A percentile compares a stretch with the other conserved stretches of the same genome.
phyloP scores from a whole-genome alignment of 2,113 vertebrate species.

The Barnardius zonarius region DNA sequence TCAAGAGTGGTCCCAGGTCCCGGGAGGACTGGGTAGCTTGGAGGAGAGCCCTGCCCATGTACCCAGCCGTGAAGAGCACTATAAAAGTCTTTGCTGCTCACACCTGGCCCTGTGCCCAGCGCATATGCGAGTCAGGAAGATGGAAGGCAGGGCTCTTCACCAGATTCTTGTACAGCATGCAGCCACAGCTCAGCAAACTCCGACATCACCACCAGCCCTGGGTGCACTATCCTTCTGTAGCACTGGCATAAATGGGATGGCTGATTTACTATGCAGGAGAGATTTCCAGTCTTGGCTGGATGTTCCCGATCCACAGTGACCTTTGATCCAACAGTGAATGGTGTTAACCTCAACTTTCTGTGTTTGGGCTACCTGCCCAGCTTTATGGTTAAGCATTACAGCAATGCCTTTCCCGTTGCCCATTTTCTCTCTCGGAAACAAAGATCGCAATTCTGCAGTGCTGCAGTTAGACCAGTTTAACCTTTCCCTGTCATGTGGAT shows the following conservation, averaged over 20 bases:
- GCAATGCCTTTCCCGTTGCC: background rate
- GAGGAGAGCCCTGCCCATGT: background rate
- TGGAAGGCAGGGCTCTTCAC: background rate
- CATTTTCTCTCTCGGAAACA: slow-evolving; percentile 17
- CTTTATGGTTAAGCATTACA: slow-evolving; percentile 34
- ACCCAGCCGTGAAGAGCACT: background rate
- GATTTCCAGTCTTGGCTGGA: slow-evolving; percentile 12
- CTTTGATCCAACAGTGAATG: slow-evolving; percentile 27
- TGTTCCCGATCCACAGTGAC: background rate
- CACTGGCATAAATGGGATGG: background rate
- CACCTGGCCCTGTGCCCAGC: background rate
- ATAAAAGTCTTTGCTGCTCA: background rate
- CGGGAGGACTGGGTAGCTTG: background rate
- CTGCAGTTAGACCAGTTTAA: slow-evolving; percentile 41
- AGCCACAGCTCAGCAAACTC: background rate
- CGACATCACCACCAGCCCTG: background rate
- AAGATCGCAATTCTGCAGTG: slow-evolving; percentile 24
- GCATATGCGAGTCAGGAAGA: background rate
- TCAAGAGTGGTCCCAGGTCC: background rate
- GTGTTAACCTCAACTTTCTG: slow-evolving; percentile 30
- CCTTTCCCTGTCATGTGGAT: slow-evolving; percentile 17
- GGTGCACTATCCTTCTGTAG: background rate
- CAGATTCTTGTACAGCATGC: background rate
- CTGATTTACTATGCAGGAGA: background rate
- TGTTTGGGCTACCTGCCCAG: slow-evolving; percentile 52